Base-by-base conservation (phyloP, 2,888 invertebrate genomes). In the Xanthorhoe designata region DNA sequence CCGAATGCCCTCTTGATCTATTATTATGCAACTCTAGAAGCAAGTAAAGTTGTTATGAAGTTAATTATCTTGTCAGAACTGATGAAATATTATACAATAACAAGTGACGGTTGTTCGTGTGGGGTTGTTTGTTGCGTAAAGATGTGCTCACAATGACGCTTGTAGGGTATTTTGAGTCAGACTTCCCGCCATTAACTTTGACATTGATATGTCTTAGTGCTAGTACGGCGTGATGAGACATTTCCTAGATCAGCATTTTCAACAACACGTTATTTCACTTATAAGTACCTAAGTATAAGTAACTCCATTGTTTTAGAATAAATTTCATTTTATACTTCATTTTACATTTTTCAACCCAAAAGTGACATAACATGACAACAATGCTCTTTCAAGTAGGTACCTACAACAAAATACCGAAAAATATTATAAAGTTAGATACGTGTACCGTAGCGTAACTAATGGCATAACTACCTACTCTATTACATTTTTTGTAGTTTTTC, bases 71-170 rank as follows among this genome's bases (percentile, higher is more conserved):
- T 68, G 68, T 65, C 54, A 54, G 65, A 64, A 70, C 70, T 78
- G 78, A 81, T 76, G 71, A 75, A 79, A 82, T 76, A 64, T 77
- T 73, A 70, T 78, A 77, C 76, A 79, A 77, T 74, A 68, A 66
- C 47, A 57, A 49, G 56, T 49, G 29, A 61, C 38, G 51, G 8
- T 32, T 57, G 61, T 72, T 72, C 78, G 79, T 72, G 74, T 56
- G 75, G 74, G 78, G 75, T 72, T 75, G 68, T 75, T 75, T 72
- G 66, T 60, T 63, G 60, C 63, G 63, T 71, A 61, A 61, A 51
- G 59, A 59, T 59, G 51, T 19, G 51, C 24, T 51, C 51, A 42
- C 35, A 59, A 58, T 51, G 47, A 49, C 1, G 10, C 10, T 42
- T 6, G 38, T 7, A 19, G 24, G 5, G 2, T 51, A 19, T 29